Conservation (phyloP, 2,797 vertebrate species). For the Catamblyrhynchus diadema region DNA sequence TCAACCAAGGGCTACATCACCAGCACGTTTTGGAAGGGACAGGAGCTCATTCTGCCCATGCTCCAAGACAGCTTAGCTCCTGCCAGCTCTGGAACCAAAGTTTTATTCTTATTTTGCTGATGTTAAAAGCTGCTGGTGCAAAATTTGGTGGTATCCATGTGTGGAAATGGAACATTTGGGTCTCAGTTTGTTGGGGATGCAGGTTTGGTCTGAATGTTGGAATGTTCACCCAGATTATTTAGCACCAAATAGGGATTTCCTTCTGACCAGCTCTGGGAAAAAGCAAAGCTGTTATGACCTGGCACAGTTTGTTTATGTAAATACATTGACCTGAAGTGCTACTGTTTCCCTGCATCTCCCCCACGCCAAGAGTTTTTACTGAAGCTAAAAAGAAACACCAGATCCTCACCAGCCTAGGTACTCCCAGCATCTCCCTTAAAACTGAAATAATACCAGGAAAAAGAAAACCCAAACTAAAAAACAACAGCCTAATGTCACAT, state of each 20-base stretch:
- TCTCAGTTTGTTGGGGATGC: not conserved
- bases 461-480: not conserved
- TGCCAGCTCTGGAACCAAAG: not conserved
- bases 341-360: not conserved
- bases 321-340: not conserved
- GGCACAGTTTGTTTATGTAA: not conserved
- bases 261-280: not conserved
- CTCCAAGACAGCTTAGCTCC: not conserved
- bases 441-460: not conserved
- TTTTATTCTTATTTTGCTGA: not conserved
- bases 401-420: not conserved
- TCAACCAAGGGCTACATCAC: not conserved
- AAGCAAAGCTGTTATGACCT: not conserved
- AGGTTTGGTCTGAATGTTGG: not conserved
- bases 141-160: accelerated
- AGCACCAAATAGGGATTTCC: not conserved
- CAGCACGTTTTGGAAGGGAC: not conserved
- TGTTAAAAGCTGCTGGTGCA: not conserved
- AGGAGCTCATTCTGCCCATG: accelerated
- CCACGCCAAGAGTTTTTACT: not conserved
- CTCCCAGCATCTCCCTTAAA: not conserved
- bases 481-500: not conserved
- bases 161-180: accelerated
- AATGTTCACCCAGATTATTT: not conserved
- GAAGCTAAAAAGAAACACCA: not conserved